Evolutionary conservation across 2,113 vertebrate species (phyloP), one percentile per base, ranked within the genome.

Genomic region (Pangasianodon hypophthalmus): DNA sequence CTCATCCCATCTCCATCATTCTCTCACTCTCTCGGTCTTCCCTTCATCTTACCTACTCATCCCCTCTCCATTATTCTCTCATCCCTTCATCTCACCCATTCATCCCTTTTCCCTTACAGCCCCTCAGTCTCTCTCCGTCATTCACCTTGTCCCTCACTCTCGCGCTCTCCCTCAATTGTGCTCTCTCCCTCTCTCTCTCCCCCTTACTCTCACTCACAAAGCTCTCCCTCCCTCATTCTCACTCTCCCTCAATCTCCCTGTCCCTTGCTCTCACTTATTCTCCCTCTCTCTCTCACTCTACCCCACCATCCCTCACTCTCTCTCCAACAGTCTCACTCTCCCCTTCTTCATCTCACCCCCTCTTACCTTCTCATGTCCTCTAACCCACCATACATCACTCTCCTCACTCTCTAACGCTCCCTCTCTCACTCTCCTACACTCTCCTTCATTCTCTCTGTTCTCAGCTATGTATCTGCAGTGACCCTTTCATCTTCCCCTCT

Each of bases 371-470:
- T 80, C 48, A 80, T 52, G 13, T 26, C n/a, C 46, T 2, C 48
- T 80, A 80, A 46, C 11, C 48, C 77, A 80, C 11, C 8, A 21
- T 24, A 21, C 37, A 75, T 9, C 16, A 37, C n/a, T 41, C 46
- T 58, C 44, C 6, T 52, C 48, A 11, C 41, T 21, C 37, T 44
- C 2, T 37, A 18, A 44, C 24, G 32, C 44, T 7, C 2, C 21
- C 29, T 32, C 44, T 29, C 26, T 46, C 26, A 9, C 37, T 44
- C 29, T 67, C 44, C 26, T 24, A n/a, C 26, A 9, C 37, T 44
- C 29, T 67, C 44, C 26, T 24, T 41, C 32, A 73, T 58, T 18
- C 29, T 29, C 46, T 79, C 60, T 89, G 91, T 89, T 94, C 93
- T 64, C 91, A 13, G 73, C 48, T 58, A 50, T 41, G 81, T 24